Evolutionary conservation across 2,113 vertebrate genomes (phyloP), one percentile per base, ranked within the genome.

Genomic region (Neodontobutis hainanensis): DNA sequence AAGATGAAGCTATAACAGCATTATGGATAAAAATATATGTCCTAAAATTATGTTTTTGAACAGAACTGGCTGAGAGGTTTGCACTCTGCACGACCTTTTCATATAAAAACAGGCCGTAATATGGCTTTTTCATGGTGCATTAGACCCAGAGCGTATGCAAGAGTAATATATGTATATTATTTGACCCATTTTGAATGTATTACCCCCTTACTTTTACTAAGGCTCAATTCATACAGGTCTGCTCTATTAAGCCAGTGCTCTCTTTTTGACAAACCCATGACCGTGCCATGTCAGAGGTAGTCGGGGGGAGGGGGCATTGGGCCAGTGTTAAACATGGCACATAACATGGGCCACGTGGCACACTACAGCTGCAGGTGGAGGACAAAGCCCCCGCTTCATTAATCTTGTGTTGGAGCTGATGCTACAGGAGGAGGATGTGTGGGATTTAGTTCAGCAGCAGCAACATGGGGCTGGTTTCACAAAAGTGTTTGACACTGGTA

Each of bases 261-360:
- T n/a, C 32, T 58, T 16, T 58, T n/a, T 63, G 51, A 64, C 60
- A 73, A 19, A 62, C 69, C 53, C 44, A 67, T 64, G 56, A 61
- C 27, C 10, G 40, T 57, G 57, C 42, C 48, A 34, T 70, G 65
- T 58, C 68, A 61, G 56, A 55, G 1, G 48, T 19, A 67, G 34
- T 71, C 82, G 16, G 11, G 49, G 8, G 49, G 8, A 61, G 53
- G 47, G 47, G 34, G 70, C 68, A 47, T 71, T 7, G 14, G 67
- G 58, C 75, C 52, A 50, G 4, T 12, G 16, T 35, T 63, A 14
- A 47, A 63, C 38, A 36, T 43, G 11, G 38, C 62, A 67, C 16
- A n/a, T 11, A 68, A 62, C 67, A 50, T 36, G 66, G 59, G 48
- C 48, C 47, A 61, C 53, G 36, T 16, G 57, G 7, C 14, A n/a